phyloP scores from a whole-genome alignment of 2,888 invertebrate genomes.

The Athalia rosae region DNA sequence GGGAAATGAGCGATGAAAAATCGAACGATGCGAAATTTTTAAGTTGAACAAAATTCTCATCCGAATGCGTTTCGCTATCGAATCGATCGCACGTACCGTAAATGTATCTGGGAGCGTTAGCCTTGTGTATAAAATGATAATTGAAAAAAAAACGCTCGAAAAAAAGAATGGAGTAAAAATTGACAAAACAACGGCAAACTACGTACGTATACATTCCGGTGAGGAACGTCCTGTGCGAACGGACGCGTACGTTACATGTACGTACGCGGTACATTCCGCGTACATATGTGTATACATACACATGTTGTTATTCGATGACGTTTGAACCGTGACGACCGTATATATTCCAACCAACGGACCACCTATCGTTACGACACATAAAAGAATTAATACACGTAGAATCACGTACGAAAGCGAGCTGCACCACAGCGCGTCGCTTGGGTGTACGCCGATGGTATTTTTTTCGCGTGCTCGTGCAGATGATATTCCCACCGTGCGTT shows the following conservation, averaged over 20 bases:
- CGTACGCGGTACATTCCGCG: neutral
- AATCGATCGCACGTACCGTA: neutral
- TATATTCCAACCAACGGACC: conserved; percentile 50
- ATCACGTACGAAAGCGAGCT: neutral
- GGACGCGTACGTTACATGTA: neutral
- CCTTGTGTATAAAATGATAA: conserved; percentile 4
- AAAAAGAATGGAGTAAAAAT: neutral
- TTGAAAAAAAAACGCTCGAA: neutral
- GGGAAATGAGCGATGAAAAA: too few relatives aligned
- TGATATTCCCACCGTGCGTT: conserved; percentile 41
- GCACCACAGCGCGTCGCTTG: too few relatives aligned
- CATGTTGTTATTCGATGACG: conserved; percentile 68
- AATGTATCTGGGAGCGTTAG: conserved; percentile 16
- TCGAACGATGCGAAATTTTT: too few relatives aligned
- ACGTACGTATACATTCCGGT: conserved; percentile 14
- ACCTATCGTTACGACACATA: conserved; percentile 42
- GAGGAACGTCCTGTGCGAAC: conserved; percentile 32
- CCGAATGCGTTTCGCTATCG: too few relatives aligned
- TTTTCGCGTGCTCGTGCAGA: conserved; percentile 27
- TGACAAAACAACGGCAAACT: neutral
- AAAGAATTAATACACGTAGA: conserved; percentile 40
- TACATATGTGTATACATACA: neutral
- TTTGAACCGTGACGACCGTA: conserved; percentile 66
- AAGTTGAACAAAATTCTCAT: too few relatives aligned
- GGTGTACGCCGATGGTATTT: neutral